Evolutionary conservation across 2,797 vertebrate species (phyloP), one percentile per base, ranked within the genome.

Genomic region (Falco novaeseelandiae): DNA sequence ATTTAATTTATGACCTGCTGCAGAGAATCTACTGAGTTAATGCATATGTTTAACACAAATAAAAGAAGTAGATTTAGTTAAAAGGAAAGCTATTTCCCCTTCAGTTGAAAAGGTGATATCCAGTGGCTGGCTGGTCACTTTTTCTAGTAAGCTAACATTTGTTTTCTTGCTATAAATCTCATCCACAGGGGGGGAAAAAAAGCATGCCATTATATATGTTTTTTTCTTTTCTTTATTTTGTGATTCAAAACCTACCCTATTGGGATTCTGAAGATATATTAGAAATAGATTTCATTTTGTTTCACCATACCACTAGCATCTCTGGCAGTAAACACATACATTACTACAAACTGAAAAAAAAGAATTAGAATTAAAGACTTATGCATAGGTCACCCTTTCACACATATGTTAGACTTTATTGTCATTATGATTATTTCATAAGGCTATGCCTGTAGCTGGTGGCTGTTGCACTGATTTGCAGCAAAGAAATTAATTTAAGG

Each of bases 1-100:
- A 89, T 90, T 89, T 95, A 93, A 96, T 97, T 90, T 95, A 96
- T 89, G 58, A 62, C 59, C 27, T 81, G 40, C 74, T 89, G 48
- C 73, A 91, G 78, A 86, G 79, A 70, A 59, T 89, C 36, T 79
- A 80, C 81, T 73, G 87, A 96, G 42, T 52, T 73, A 80, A 82
- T 93, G 71, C 38, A 91, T 79, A 86, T 72, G 27, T 66, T 95
- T 95, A 86, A 82, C n/a, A 81, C 44, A 93, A 93, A 95, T 48
- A 92, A 93, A 92, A 96, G 73, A 74, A 77, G 25, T 16, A 49
- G n/a, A 40, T 94, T 80, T 84, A 94, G 54, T 95, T 77, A 92
- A 95, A 95, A 95, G 52, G 30, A 94, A 91, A 89, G 17, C 11
- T 89, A 57, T 90, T 94, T 95, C 61, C 54, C 29, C 30, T 88